Evolutionary conservation across 2,888 invertebrate genomes (phyloP).

Genomic region (Phaonia tiefii): DNA sequence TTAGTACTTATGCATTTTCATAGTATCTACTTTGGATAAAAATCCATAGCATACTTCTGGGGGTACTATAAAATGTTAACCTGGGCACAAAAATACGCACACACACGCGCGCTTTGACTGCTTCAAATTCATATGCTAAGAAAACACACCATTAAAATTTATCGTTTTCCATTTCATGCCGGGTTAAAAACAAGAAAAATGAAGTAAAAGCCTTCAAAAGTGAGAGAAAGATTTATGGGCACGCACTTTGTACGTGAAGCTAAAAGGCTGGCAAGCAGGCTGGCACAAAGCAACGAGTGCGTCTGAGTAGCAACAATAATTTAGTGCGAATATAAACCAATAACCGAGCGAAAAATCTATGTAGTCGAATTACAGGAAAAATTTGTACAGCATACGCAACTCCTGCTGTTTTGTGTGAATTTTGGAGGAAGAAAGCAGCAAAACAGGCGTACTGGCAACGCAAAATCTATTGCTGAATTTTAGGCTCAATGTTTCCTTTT

Average conservation of each 20-base stretch:
- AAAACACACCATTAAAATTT: constrained; percentile 60
- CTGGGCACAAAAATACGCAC: background rate
- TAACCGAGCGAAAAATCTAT: constrained; percentile 12
- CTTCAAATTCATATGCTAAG: background rate
- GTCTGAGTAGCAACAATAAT: constrained; percentile 53
- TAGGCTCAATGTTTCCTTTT: background rate
- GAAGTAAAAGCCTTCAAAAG: constrained; percentile 53
- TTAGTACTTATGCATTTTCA: background rate
- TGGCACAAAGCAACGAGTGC: no score
- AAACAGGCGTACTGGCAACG: background rate
- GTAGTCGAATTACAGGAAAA: constrained; percentile 37
- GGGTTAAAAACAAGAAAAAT: constrained; percentile 8
- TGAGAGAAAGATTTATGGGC: constrained; percentile 63
- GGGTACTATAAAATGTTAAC: constrained; percentile 9
- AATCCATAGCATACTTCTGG: constrained; percentile 24
- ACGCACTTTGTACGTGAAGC: constrained; percentile 48
- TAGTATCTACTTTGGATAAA: background rate
- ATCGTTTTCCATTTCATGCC: constrained; percentile 55
- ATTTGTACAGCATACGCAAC: constrained; percentile 61
- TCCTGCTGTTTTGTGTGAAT: constrained; percentile 55
- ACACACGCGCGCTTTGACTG: background rate
- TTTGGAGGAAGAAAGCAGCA: background rate
- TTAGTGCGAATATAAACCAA: constrained; percentile 54
- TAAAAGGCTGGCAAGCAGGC: constrained; percentile 24
- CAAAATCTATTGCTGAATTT: background rate